Base-by-base conservation (phyloP, 2,888 invertebrate species). In the Agrilus cyanescens region DNA sequence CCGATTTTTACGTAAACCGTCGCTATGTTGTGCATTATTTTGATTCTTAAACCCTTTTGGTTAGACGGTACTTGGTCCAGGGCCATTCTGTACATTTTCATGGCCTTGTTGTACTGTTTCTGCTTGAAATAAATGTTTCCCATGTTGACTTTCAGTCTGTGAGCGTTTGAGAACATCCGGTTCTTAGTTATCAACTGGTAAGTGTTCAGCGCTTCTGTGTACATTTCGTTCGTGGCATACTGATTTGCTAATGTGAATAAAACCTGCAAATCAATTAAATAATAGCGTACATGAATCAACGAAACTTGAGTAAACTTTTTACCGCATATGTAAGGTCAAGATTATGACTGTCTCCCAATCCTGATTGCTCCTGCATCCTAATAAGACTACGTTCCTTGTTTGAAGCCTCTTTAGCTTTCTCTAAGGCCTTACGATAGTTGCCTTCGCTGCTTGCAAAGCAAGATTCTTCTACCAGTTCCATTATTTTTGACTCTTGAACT, bases 21-120 rank as follows among this genome's bases (percentile, higher is more conserved):
- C 0, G 90, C 93, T 58, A 98, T 97, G 61, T 98, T 98, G 68
- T 96, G 95, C 80, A 96, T 94, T 51, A 98, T 93, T 71, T 93
- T 94, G 57, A 90, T 85, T 61, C 90, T 84, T 56, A 95, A 73
- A 66, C 90, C 88, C 63, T 93, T 94, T 60, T 95, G 89, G 41
- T 85, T 87, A 32, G 87, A 87, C 0, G 95, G 91, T 4, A 86
- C 85, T 67, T 97, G 97, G 68, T 98, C 98, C 50, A 98, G 72
- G 1, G 97, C 96, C 97, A 97, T 98, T 54, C 96, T 78, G 62
- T 95, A 98, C 74, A 94, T 82, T 71, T 98, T 98, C 44, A 98
- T 80, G 0, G 97, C 96, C 69, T 95, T 91, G 12, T 86, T 82
- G 60, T 86, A 91, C 57, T 89, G 80, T 51, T 90, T 91, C 76